Evolutionary conservation across 2,113 vertebrate species (phyloP).

Genomic region (Strix uralensis): DNA sequence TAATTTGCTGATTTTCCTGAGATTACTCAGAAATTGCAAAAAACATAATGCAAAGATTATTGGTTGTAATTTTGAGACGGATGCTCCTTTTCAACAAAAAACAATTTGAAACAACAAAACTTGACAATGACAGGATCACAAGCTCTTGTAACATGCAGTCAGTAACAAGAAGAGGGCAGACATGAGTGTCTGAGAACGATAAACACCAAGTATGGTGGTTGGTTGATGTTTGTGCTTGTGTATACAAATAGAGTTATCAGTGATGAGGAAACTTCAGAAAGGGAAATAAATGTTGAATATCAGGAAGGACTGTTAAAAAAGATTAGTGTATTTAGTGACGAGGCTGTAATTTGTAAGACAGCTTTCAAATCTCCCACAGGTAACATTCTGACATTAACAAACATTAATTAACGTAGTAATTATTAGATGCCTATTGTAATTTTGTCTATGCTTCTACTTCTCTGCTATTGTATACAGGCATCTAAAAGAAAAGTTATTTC

Average conservation of each 20-base stretch:
- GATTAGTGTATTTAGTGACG: not conserved
- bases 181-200: not conserved
- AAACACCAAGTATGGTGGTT: not conserved
- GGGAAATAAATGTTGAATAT: not conserved
- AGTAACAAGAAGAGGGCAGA: not conserved
- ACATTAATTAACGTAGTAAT: not conserved
- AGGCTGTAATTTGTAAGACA: not conserved
- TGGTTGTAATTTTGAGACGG: not conserved
- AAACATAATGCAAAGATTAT: not conserved
- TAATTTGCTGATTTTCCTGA: not conserved
- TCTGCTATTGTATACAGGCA: not conserved
- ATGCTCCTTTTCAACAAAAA: not conserved
- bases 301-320: not conserved
- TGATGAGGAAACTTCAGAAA: not conserved
- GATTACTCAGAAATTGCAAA: not conserved
- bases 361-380: not conserved
- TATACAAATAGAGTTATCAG: not conserved
- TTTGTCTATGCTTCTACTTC: not conserved
- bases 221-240: not conserved
- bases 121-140: not conserved
- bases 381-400: not conserved
- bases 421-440: not conserved
- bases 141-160: not conserved
- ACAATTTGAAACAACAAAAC: not conserved
- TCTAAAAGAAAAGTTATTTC: not conserved